These are phyloP conservation scores for Pluvianellus socialis DNA, from an alignment of 2,113 vertebrate genomes.

Conservation along the genomic window DNA sequence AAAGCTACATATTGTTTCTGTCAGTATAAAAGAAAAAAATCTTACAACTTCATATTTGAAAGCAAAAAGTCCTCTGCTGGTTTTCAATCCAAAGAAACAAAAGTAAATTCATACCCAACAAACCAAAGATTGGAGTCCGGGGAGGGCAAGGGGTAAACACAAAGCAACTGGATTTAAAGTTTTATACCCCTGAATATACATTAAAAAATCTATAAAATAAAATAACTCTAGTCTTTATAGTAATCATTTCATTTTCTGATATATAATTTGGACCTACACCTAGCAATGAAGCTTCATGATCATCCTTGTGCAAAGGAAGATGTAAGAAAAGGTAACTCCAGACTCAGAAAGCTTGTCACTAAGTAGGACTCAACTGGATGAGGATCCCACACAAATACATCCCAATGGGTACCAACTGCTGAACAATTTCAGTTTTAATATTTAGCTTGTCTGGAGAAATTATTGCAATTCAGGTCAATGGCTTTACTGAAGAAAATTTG, in stretches of 20 bases:
- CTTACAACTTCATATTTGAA: background rate
- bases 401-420: background rate
- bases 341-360: background rate
- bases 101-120: background rate
- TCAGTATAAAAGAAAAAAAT: background rate
- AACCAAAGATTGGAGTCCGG: background rate
- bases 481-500: background rate
- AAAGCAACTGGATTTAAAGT: background rate
- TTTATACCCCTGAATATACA: background rate
- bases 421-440: background rate
- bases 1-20: background rate
- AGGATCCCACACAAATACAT: background rate
- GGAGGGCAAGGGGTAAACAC: too few relatives aligned
- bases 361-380: background rate
- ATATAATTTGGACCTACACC: background rate
- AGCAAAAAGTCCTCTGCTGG: background rate
- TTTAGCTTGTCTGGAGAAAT: background rate
- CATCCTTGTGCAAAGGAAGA: background rate
- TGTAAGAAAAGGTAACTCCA: background rate
- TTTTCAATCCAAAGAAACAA: background rate
- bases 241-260: background rate
- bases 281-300: background rate
- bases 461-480: background rate
- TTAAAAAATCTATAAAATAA: background rate
- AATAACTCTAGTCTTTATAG: background rate